These are phyloP conservation scores for Chloromyia formosa DNA, from an alignment of 2,888 invertebrate species.

Conservation along the genomic window DNA sequence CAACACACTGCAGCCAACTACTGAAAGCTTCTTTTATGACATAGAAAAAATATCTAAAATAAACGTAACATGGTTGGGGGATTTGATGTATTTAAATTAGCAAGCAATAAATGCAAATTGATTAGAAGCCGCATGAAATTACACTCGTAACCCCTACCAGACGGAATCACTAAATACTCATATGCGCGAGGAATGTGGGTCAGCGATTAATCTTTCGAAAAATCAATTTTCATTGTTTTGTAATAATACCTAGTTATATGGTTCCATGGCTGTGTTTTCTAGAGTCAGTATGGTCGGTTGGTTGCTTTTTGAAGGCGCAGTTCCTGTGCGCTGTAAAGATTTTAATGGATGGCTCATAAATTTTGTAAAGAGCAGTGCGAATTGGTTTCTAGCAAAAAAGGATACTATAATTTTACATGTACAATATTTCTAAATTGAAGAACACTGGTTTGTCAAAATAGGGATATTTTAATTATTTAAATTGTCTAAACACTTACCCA, in stretches of 20 bases:
- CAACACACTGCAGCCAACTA: not conserved
- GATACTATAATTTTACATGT: no score
- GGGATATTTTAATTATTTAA: no score
- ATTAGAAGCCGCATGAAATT: conserved; percentile 36
- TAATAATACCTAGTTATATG: not conserved
- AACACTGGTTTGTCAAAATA: no score
- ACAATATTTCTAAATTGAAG: no score
- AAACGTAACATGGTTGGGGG: not conserved
- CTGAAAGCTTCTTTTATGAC: not conserved
- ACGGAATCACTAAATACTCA: not conserved
- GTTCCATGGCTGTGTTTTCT: not conserved
- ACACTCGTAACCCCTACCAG: not conserved
- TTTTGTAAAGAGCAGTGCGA: no score
- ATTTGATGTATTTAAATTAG: conserved; percentile 33
- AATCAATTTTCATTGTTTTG: conserved; percentile 24
- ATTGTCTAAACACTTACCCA: no score
- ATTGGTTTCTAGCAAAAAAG: no score
- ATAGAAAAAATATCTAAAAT: no score
- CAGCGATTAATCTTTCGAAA: conserved; percentile 27
- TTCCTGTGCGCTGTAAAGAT: no score
- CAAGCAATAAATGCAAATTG: conserved; percentile 38
- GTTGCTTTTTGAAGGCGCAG: no score
- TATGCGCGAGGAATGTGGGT: conserved; percentile 16
- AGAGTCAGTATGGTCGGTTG: no score
- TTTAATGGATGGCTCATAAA: no score